Conservation (phyloP, 2,113 vertebrate genomes). For the Gobio gobio region DNA sequence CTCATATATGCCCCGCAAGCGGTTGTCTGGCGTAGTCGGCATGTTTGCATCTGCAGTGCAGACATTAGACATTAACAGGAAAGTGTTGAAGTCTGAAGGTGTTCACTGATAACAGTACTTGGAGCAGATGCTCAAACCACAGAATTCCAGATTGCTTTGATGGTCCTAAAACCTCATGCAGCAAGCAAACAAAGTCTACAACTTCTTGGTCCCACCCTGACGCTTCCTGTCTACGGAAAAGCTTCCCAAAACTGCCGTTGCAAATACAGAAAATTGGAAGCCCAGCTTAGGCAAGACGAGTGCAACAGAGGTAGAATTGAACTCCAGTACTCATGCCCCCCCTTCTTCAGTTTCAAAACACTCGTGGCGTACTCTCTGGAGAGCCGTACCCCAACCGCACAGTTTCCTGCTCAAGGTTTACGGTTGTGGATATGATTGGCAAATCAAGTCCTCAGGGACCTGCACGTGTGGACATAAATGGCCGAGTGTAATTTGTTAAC, state of each 20-base stretch:
- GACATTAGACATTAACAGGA: constrained; percentile 20
- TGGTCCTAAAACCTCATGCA: constrained; percentile 3
- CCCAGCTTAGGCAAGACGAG: constrained; percentile 10
- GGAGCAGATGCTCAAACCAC: constrained; percentile 26
- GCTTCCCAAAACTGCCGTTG: constrained; percentile 42
- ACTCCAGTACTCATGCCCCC: neutral
- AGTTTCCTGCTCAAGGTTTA: constrained; percentile 37
- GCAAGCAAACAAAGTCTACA: constrained; percentile 29
- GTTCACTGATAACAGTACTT: constrained; percentile 35
- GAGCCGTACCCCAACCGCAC: neutral
- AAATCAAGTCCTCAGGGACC: constrained; percentile 8
- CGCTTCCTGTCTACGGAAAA: constrained; percentile 56
- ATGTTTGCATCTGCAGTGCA: constrained; percentile 14
- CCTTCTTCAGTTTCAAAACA: neutral
- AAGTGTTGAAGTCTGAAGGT: neutral
- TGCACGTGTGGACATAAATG: neutral
- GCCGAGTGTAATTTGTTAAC: neutral
- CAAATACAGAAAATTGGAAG: constrained; percentile 53
- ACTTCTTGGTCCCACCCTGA: constrained; percentile 42
- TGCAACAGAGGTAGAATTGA: neutral
- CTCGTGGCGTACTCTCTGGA: neutral
- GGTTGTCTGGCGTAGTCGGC: neutral
- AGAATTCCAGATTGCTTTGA: constrained; percentile 22
- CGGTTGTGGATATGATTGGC: neutral
- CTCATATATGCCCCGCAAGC: neutral